These are phyloP conservation scores for Passerina amoena DNA, from an alignment of 2,113 vertebrate species.

Conservation along the genomic window DNA sequence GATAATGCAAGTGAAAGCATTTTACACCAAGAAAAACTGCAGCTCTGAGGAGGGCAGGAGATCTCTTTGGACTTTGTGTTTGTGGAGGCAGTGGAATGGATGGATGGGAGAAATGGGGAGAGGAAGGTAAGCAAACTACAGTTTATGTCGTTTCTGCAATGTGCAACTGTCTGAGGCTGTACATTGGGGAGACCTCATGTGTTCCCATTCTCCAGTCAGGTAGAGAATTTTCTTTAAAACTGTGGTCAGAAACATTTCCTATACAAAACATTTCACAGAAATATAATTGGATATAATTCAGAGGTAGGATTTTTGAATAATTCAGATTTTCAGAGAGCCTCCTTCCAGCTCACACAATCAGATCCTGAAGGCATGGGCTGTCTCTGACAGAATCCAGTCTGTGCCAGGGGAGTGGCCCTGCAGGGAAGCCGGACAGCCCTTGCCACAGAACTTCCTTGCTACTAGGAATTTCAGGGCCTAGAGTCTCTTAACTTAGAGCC, in stretches of 20 bases:
- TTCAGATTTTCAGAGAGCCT: background rate
- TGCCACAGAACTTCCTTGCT: background rate
- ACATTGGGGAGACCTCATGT: background rate
- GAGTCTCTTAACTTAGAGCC: background rate
- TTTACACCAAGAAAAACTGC: background rate
- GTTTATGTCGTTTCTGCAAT: background rate
- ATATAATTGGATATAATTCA: background rate
- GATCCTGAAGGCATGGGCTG: background rate
- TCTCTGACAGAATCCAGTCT: background rate
- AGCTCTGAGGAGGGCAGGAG: background rate
- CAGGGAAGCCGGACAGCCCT: background rate
- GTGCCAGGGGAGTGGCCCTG: background rate
- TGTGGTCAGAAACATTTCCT: background rate
- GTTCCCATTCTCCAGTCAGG: background rate
- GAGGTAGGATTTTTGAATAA: background rate
- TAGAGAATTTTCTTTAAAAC: background rate
- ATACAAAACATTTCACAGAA: background rate
- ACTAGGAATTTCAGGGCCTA: background rate
- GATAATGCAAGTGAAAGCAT: background rate
- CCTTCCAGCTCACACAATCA: background rate
- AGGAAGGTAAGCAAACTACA: background rate
- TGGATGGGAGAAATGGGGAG: background rate
- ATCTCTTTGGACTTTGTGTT: background rate
- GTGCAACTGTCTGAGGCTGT: background rate
- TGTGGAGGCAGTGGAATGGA: background rate